Evolutionary conservation across 2,888 invertebrate genomes (phyloP), one percentile per base, ranked within the genome.

Genomic region (Neocrepidodera transversa): DNA sequence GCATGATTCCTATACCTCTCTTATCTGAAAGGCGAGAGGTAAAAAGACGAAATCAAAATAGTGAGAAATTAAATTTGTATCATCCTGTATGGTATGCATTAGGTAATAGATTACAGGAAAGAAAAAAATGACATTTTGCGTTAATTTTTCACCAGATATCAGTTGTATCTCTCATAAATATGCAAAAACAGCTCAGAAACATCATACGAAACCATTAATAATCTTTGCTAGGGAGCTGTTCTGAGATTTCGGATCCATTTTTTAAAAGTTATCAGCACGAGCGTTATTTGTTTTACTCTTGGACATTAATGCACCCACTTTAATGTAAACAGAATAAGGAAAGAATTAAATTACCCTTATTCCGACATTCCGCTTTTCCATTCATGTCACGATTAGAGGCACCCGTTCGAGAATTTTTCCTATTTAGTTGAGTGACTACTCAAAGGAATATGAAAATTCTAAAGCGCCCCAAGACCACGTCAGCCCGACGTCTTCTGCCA

Each of bases 371-470:
- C n/a, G 8, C 30, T 30, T 7, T 42, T 20, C 42, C 20, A 42
- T 42, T 42, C 42, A 20, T 17, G 42, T 42, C 42, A 42, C 42
- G 42, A 42, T 42, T 42, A 8, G 14, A 42, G 42, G 17, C 42
- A 42, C 20, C 42, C 42, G 42, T 42, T 42, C 20, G 20, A 10
- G 20, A 42, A 42, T 42, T 42, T 42, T 42, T 42, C 20, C 42
- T 20, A 42, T 42, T 42, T 42, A 42, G 42, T 42, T 42, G 42
- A 42, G 42, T 42, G 42, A 42, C 42, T 42, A 42, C 42, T 42
- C 42, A 42, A 42, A 42, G 42, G 42, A 42, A 42, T 42, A 42
- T 42, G 42, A 42, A 42, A 42, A 42, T 42, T 42, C 42, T 42
- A 42, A 42, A 42, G 42, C 42, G 42, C 42, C 42, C 42, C 42